Percentiles rank a stretch among this genome's conserved stretches.
Conservation (phyloP, 2,888 invertebrate genomes). For the Rhaphigaster nebulosa region DNA sequence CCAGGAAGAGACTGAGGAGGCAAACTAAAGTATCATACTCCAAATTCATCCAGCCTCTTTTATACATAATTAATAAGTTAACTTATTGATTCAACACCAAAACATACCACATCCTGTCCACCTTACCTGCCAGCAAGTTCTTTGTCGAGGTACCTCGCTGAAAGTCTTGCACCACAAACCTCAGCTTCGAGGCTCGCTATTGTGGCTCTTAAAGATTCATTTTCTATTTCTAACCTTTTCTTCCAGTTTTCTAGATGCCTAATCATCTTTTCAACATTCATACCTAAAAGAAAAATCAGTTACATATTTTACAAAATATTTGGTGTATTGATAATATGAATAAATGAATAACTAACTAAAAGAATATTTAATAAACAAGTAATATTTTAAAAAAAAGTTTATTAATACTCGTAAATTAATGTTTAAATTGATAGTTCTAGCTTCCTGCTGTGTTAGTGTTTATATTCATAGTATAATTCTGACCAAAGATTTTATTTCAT, state of each 20-base stretch:
- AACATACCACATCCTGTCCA: background rate
- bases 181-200: conserved; percentile 83
- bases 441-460: too few relatives aligned
- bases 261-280: conserved; percentile 65
- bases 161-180: conserved; percentile 86
- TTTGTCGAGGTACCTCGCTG: conserved; percentile 89
- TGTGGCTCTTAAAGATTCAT: conserved; percentile 78
- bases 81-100: background rate
- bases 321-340: background rate
- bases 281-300: conserved; percentile 60
- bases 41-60: background rate
- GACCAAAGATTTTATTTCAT: too few relatives aligned
- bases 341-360: conserved; percentile 2
- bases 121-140: conserved; percentile 77
- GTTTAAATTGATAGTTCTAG: too few relatives aligned
- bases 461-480: too few relatives aligned
- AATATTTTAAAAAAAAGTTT: too few relatives aligned
- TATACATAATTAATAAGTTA: background rate
- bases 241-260: conserved; percentile 68
- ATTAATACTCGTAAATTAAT: too few relatives aligned
- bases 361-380: background rate
- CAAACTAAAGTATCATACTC: background rate
- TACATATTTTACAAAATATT: background rate
- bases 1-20: too few relatives aligned
- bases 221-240: conserved; percentile 76